A percentile compares a stretch with the other conserved stretches of the same genome.
Evolutionary conservation across 2,797 vertebrate species (phyloP).

Genomic region (Amphiprion clarkii): DNA sequence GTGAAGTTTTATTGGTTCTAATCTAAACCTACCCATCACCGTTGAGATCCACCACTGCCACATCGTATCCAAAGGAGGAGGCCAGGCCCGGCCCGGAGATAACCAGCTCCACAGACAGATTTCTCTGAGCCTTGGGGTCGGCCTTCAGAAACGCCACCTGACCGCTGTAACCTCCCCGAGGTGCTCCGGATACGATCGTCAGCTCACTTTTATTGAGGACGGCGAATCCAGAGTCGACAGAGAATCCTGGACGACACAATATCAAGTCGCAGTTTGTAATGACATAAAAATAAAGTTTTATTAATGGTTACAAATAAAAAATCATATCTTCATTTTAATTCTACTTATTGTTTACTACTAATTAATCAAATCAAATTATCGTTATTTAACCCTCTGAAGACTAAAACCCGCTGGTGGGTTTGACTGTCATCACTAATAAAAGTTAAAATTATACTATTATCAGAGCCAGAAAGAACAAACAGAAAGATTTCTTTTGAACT

Average conservation of each 20-base stretch:
- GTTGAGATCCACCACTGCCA: conserved; percentile 93
- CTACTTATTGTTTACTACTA: too few relatives aligned
- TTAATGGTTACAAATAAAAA: too few relatives aligned
- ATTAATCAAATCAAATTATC: too few relatives aligned
- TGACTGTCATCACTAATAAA: too few relatives aligned
- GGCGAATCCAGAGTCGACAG: conserved; percentile 91
- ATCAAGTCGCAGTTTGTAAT: too few relatives aligned
- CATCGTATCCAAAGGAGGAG: conserved; percentile 96
- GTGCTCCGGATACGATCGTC: conserved; percentile 93
- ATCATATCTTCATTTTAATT: neutral
- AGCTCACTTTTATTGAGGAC: conserved; percentile 87
- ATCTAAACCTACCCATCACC: conserved; percentile 86
- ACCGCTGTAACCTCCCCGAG: conserved; percentile 92
- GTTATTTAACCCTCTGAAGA: too few relatives aligned
- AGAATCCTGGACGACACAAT: conserved; percentile 88
- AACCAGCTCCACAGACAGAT: conserved; percentile 81
- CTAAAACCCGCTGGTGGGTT: too few relatives aligned
- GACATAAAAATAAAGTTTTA: too few relatives aligned
- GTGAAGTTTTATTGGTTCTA: too few relatives aligned
- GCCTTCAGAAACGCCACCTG: conserved; percentile 90
- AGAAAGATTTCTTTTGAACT: too few relatives aligned
- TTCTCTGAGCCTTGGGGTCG: conserved; percentile 68
- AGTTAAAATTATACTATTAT: too few relatives aligned
- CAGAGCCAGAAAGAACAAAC: too few relatives aligned
- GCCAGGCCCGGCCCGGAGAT: conserved; percentile 92